These are phyloP conservation scores for Yoshiicerus persimilis DNA, from an alignment of 1,140 invertebrate genomes.

Conservation along the genomic window DNA sequence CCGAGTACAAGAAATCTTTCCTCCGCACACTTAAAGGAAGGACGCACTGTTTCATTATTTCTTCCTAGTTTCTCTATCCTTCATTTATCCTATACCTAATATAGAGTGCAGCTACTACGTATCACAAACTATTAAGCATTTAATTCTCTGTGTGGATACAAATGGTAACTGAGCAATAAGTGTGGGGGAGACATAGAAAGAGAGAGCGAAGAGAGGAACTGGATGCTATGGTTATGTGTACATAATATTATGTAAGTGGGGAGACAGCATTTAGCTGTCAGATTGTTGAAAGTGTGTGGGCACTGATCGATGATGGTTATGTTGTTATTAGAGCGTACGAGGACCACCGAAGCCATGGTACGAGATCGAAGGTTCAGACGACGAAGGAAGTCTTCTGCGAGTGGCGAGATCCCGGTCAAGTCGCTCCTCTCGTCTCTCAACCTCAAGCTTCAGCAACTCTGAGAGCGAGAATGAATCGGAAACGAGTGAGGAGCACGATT, in stretches of 20 bases:
- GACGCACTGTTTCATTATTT: not conserved
- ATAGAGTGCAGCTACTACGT: too few relatives aligned
- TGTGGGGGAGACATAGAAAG: not conserved
- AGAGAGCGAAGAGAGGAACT: not conserved
- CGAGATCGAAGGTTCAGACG: slow-evolving; percentile 48
- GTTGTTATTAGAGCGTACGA: slow-evolving; percentile 19
- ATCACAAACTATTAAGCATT: too few relatives aligned
- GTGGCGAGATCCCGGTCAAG: slow-evolving; percentile 24
- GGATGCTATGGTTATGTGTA: not conserved
- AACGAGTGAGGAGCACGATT: slow-evolving; percentile 17
- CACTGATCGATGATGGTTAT: slow-evolving; percentile 31
- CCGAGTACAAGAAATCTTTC: not conserved
- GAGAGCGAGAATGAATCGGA: slow-evolving; percentile 31
- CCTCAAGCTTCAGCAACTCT: slow-evolving; percentile 5
- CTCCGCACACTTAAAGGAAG: not conserved
- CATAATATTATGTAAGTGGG: not conserved
- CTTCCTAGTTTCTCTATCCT: not conserved
- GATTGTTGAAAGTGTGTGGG: slow-evolving; percentile 6
- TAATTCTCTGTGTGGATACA: too few relatives aligned
- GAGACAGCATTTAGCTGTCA: slow-evolving; percentile 16
- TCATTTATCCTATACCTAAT: too few relatives aligned
- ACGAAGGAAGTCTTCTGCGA: slow-evolving; percentile 42
- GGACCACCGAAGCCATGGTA: slow-evolving; percentile 46
- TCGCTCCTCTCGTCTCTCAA: not conserved
- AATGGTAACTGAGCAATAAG: not conserved